phyloP scores from a whole-genome alignment of 2,113 vertebrate species.

The Strix aluco region DNA sequence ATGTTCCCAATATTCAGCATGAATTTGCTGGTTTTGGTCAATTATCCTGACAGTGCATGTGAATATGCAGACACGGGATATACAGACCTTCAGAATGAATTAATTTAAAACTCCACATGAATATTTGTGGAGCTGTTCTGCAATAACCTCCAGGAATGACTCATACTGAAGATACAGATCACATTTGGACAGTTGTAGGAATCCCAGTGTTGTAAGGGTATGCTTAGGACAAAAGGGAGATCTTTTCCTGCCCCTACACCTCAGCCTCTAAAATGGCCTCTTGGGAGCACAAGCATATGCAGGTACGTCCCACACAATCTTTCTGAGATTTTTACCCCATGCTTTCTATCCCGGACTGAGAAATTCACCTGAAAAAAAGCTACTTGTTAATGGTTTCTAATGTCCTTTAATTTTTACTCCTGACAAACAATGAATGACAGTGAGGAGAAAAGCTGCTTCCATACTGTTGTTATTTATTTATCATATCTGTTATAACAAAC shows the following conservation, averaged over 20 bases:
- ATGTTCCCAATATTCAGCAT: background rate
- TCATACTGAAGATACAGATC: background rate
- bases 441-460: background rate
- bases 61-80: background rate
- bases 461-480: background rate
- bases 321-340: background rate
- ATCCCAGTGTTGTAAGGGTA: background rate
- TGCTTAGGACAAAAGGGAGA: background rate
- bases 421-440: background rate
- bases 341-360: background rate
- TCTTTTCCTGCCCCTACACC: background rate
- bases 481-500: background rate
- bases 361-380: background rate
- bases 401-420: background rate
- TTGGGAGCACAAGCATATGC: background rate
- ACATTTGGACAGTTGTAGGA: background rate
- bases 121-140: background rate
- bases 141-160: background rate
- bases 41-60: background rate
- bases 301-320: accelerated
- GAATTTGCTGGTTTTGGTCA: background rate
- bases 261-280: background rate
- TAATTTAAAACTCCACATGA: background rate
- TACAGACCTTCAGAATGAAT: background rate
- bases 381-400: background rate